phyloP scores from a whole-genome alignment of 2,888 invertebrate species.

The Apantesis nais region DNA sequence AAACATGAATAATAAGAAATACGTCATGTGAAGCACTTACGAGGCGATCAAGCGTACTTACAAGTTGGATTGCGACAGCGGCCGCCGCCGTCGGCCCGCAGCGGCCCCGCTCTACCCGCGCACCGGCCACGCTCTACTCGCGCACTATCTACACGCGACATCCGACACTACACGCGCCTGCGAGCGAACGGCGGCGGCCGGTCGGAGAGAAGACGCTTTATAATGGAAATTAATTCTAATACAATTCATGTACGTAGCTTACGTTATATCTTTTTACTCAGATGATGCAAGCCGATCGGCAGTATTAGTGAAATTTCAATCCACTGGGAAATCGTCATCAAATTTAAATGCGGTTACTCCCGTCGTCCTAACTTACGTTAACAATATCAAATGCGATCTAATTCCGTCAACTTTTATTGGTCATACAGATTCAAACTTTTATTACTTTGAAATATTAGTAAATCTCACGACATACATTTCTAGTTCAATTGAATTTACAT shows the following conservation, averaged over 20 bases:
- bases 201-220: constrained; percentile 71
- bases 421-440: constrained; percentile 69
- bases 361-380: constrained; percentile 56
- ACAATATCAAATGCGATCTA: constrained; percentile 68
- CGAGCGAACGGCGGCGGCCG: constrained; percentile 60
- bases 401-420: constrained; percentile 75
- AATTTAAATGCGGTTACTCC: constrained; percentile 74
- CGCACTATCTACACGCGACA: constrained; percentile 70
- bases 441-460: constrained; percentile 52
- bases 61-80: constrained; percentile 61
- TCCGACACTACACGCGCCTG: constrained; percentile 70
- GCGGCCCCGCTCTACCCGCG: constrained; percentile 54
- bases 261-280: constrained; percentile 61
- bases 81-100: constrained; percentile 53
- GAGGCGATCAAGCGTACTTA: constrained; percentile 82
- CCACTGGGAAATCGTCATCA: constrained; percentile 64
- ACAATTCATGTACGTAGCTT: constrained; percentile 72
- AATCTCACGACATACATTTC: constrained; percentile 77
- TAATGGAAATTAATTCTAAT: constrained; percentile 77
- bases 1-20: constrained; percentile 68
- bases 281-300: constrained; percentile 62
- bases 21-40: constrained; percentile 79
- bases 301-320: constrained; percentile 53
- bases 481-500: constrained; percentile 77
- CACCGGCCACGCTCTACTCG: constrained; percentile 64